Conservation (phyloP, 2,888 invertebrate species). For the Zaprionus lineosus region DNA sequence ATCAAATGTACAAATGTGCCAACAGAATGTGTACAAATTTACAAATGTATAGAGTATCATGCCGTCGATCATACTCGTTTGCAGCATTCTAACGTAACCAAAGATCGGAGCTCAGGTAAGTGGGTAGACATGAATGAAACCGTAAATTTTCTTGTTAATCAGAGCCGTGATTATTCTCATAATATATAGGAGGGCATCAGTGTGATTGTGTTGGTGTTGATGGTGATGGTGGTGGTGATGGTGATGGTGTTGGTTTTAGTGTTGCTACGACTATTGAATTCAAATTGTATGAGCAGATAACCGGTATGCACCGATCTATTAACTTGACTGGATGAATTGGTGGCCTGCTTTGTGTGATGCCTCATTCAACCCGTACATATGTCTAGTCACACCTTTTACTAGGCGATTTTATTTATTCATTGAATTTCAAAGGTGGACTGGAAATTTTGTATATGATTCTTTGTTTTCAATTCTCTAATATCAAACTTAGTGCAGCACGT, state of each 20-base stretch:
- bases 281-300: conserved; percentile 21
- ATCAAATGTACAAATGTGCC: no score
- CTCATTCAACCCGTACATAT: conserved; percentile 7
- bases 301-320: conserved; percentile 26
- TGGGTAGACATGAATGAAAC: conserved; percentile 54
- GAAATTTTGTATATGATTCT: conserved; percentile 22
- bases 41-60: no score
- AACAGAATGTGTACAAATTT: no score
- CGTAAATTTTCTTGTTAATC: conserved; percentile 42
- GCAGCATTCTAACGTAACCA: no score
- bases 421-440: conserved; percentile 25
- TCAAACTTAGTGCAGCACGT: no score
- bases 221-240: no score
- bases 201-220: conserved; percentile 9
- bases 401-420: conserved; percentile 24
- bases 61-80: no score
- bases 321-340: neutral
- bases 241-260: no score
- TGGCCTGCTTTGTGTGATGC: conserved; percentile 18
- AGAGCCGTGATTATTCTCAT: conserved; percentile 28
- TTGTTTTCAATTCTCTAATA: no score
- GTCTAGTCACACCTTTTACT: conserved; percentile 38
- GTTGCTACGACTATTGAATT: no score
- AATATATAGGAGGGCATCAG: conserved; percentile 42
- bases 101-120: no score